Percentiles rank a stretch among this genome's conserved stretches.
Evolutionary conservation across 2,797 vertebrate genomes (phyloP).

Genomic region (Lutjanus campechanus): DNA sequence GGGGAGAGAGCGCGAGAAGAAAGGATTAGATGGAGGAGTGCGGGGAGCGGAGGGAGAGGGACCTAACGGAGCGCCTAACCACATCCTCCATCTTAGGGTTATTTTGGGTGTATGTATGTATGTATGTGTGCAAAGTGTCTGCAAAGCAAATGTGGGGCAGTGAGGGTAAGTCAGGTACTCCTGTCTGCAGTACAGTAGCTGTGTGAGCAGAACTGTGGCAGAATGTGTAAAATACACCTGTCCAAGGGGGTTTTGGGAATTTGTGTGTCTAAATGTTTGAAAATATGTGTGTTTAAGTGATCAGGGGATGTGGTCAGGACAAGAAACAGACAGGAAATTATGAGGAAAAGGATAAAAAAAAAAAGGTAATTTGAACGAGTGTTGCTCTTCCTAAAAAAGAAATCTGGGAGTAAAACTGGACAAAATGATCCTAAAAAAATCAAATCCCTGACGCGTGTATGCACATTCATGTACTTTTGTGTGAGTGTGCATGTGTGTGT

Average conservation of each 20-base stretch:
- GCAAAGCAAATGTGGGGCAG: constrained; percentile 53
- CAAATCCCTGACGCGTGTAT: neutral
- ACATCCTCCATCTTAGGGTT: constrained; percentile 72
- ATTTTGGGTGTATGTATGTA: constrained; percentile 47
- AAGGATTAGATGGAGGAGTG: constrained; percentile 59
- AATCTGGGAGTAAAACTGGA: neutral
- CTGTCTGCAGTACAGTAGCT: constrained; percentile 13
- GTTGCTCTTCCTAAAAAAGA: neutral
- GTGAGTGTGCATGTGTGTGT: neutral
- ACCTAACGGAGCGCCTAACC: constrained; percentile 65
- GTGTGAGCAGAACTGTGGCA: constrained; percentile 15
- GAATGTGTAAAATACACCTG: neutral
- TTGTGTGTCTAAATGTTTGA: neutral
- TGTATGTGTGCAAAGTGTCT: constrained; percentile 17
- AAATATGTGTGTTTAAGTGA: neutral
- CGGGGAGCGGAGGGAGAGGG: constrained; percentile 52
- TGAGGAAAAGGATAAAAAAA: neutral
- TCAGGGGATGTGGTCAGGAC: neutral
- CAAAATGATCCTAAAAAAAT: neutral
- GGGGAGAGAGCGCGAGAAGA: constrained; percentile 49
- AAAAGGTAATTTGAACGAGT: neutral
- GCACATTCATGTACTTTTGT: fast-evolving
- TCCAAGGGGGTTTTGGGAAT: neutral
- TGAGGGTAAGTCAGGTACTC: constrained; percentile 30
- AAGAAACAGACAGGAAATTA: neutral